A percentile compares a stretch with the other conserved stretches of the same genome.
Conservation (phyloP, 1,140 invertebrate genomes). For the Sinella curviseta region DNA sequence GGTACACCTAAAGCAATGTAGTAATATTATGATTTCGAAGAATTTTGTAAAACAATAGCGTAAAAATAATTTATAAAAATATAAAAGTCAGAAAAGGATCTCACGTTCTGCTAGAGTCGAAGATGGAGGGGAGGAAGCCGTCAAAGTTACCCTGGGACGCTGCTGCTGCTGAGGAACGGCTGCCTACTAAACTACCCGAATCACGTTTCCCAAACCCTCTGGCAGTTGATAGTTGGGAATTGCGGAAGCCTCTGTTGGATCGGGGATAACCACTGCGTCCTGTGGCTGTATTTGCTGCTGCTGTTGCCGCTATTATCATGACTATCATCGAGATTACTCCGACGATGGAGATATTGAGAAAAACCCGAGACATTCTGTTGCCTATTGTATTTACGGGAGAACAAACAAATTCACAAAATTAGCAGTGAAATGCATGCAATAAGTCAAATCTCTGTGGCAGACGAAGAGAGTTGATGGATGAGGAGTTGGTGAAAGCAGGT, state of each 20-base stretch:
- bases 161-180: background rate
- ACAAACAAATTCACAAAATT: background rate
- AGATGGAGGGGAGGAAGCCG: background rate
- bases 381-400: background rate
- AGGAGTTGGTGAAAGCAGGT: too few relatives aligned
- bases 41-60: too few relatives aligned
- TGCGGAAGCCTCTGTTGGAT: slow-evolving; percentile 62
- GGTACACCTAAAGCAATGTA: too few relatives aligned
- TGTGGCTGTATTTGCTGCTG: background rate
- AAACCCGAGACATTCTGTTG: background rate
- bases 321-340: slow-evolving; percentile 31
- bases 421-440: background rate
- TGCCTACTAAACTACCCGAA: background rate
- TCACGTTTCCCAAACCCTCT: slow-evolving; percentile 47
- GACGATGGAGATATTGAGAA: background rate
- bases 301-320: slow-evolving; percentile 23
- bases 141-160: slow-evolving; percentile 24
- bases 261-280: slow-evolving; percentile 53
- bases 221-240: slow-evolving; percentile 61
- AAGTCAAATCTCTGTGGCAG: too few relatives aligned
- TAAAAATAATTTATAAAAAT: too few relatives aligned
- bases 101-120: slow-evolving; percentile 11
- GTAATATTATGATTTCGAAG: too few relatives aligned
- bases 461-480: too few relatives aligned
- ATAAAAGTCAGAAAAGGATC: background rate